A percentile compares a stretch with the other conserved stretches of the same genome.
Conservation (phyloP, 2,113 vertebrate species). For the Chlorodrepanis virens region DNA sequence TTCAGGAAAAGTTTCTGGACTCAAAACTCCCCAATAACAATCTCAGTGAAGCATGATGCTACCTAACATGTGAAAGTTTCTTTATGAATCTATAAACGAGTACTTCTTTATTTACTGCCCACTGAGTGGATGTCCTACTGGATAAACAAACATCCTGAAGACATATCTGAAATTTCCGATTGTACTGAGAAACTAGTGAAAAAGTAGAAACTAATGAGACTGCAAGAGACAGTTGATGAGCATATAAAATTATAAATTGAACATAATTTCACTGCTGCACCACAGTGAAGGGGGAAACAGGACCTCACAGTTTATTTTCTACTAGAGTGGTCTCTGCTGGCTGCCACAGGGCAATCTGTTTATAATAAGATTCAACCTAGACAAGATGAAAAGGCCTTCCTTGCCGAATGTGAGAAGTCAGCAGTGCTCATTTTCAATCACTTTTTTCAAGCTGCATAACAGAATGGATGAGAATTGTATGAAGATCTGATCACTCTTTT, state of each 20-base stretch:
- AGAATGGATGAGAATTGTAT: neutral
- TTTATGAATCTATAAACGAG: neutral
- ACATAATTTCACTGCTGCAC: neutral
- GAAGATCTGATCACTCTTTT: neutral
- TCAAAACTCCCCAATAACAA: neutral
- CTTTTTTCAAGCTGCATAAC: neutral
- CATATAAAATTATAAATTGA: neutral
- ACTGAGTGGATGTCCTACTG: neutral
- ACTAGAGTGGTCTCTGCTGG: neutral
- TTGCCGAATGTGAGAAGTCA: neutral
- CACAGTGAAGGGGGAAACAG: neutral
- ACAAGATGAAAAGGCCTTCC: neutral
- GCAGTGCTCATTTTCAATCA: neutral
- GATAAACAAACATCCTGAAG: neutral
- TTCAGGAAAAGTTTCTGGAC: neutral
- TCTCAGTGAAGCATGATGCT: neutral
- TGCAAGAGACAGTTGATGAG: neutral
- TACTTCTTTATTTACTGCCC: neutral
- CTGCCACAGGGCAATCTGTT: neutral
- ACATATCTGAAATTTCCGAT: neutral
- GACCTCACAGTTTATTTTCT: neutral
- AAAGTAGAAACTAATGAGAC: neutral
- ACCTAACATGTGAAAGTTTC: neutral
- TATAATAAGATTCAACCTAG: neutral
- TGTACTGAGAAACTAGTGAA: neutral